These are phyloP conservation scores for Physocephala rufipes DNA, from an alignment of 2,888 invertebrate species.

Conservation along the genomic window DNA sequence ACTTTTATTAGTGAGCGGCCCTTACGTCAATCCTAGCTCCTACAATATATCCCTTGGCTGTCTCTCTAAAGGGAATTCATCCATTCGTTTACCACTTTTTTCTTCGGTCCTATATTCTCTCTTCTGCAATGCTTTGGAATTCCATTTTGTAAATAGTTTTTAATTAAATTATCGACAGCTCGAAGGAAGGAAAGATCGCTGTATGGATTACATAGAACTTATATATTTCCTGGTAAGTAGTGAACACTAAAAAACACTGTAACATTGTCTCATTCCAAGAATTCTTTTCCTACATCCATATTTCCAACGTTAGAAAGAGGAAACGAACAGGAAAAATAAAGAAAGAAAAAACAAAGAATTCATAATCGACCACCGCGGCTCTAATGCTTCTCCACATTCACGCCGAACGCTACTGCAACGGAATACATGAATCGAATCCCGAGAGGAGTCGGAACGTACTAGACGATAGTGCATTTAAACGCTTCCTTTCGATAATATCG, in stretches of 20 bases:
- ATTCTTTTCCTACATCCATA: neutral
- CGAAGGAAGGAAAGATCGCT: constrained; percentile 43
- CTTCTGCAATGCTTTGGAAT: constrained; percentile 8
- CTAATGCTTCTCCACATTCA: neutral
- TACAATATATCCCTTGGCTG: neutral
- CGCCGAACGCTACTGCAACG: constrained; percentile 5
- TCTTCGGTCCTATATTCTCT: neutral
- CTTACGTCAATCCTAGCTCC: neutral
- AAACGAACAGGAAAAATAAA: too few species aligned
- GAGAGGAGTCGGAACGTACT: neutral
- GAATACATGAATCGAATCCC: neutral
- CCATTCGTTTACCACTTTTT: neutral
- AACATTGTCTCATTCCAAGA: constrained; percentile 17
- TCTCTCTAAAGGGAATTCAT: neutral
- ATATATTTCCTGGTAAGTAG: too few species aligned
- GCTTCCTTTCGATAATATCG: too few species aligned
- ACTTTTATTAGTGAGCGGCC: too few species aligned
- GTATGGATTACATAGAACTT: neutral
- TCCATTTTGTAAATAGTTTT: constrained; percentile 18
- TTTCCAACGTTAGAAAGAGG: too few species aligned
- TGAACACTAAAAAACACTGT: too few species aligned
- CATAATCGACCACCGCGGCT: too few species aligned
- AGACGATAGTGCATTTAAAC: neutral
- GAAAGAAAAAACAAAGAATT: too few species aligned
- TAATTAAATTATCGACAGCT: constrained; percentile 30